A percentile compares a stretch with the other conserved stretches of the same genome.
These are phyloP conservation scores for Melieria crassipennis DNA, from an alignment of 2,888 invertebrate species.

Conservation along the genomic window DNA sequence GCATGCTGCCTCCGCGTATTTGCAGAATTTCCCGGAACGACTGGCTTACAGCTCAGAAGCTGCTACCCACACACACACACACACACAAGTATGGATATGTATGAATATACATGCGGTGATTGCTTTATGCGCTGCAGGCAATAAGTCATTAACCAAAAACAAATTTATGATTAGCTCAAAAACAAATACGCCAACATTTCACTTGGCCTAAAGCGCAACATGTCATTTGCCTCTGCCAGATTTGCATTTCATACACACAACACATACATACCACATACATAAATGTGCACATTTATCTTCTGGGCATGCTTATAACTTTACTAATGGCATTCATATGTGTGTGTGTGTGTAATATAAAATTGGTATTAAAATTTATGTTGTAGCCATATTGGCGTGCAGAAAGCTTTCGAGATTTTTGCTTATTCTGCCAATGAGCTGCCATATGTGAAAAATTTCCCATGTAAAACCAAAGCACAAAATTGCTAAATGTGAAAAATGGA, in stretches of 20 bases:
- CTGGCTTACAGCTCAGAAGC: too few relatives aligned
- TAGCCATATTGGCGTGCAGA: not conserved
- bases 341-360: slow-evolving; percentile 2
- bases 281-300: not conserved
- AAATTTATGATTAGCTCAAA: slow-evolving; percentile 43
- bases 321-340: not conserved
- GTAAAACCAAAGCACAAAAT: too few relatives aligned
- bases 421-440: too few relatives aligned
- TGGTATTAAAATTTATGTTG: not conserved
- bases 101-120: slow-evolving; percentile 37
- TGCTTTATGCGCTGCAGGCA: slow-evolving; percentile 44
- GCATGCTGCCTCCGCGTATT: too few relatives aligned
- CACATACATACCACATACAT: not conserved
- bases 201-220: slow-evolving; percentile 3
- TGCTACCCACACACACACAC: not conserved
- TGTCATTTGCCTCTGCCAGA: slow-evolving; percentile 10
- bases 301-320: too few relatives aligned
- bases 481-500: too few relatives aligned
- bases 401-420: not conserved
- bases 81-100: not conserved
- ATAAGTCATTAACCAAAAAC: slow-evolving; percentile 46
- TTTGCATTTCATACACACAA: not conserved
- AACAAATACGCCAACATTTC: slow-evolving; percentile 25
- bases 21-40: too few relatives aligned
- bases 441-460: too few relatives aligned